phyloP scores from a whole-genome alignment of 2,888 invertebrate species.

The Sarcophaga variegata region DNA sequence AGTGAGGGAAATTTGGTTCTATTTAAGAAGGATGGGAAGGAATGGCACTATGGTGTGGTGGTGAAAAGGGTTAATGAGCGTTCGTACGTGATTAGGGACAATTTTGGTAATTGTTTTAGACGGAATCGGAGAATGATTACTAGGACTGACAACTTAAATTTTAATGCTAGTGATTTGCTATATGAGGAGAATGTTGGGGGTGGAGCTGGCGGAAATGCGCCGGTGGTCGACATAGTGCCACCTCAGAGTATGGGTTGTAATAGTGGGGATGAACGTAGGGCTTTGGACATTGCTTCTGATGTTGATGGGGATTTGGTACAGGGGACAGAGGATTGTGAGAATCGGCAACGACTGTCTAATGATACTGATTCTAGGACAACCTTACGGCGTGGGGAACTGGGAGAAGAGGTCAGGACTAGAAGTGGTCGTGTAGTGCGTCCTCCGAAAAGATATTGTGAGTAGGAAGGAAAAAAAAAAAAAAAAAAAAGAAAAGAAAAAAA shows the following conservation, averaged over 20 bases:
- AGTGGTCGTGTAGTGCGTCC: conserved; percentile 9
- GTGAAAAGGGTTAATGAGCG: conserved; percentile 32
- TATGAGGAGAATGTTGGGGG: neutral
- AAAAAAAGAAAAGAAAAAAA: too few relatives aligned
- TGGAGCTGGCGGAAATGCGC: neutral
- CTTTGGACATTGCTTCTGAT: neutral
- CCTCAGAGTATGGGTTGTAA: conserved; percentile 1
- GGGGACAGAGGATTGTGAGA: neutral
- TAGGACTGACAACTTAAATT: neutral
- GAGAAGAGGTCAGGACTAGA: neutral
- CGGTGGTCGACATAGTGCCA: neutral
- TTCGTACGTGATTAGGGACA: too few relatives aligned
- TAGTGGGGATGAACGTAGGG: neutral
- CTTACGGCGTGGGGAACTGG: too few relatives aligned
- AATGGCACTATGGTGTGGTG: conserved; percentile 64
- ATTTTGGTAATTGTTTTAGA: neutral
- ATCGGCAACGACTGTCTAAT: neutral
- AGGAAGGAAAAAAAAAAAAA: neutral
- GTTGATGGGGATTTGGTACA: too few relatives aligned
- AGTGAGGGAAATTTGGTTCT: conserved; percentile 58
- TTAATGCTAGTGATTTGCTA: conserved; percentile 11
- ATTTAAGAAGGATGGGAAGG: conserved; percentile 43
- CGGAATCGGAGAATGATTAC: conserved; percentile 9
- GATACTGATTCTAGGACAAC: neutral
- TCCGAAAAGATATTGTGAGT: neutral